phyloP scores from a whole-genome alignment of 2,888 invertebrate genomes.

The Pegoplata infirma region DNA sequence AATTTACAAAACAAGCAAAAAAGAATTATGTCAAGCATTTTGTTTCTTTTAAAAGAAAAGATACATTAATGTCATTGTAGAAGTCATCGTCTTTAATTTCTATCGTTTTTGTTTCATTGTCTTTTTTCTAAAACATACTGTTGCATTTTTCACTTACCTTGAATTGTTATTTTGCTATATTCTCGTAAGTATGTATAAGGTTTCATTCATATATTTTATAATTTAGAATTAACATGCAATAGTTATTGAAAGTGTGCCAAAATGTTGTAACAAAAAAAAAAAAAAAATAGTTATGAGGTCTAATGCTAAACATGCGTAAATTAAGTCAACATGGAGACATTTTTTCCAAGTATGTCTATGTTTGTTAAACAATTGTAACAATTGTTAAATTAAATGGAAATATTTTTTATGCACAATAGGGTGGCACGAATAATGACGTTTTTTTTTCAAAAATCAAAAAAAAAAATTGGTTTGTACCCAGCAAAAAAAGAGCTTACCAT shows the following conservation, averaged over 20 bases:
- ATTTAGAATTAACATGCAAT: background rate
- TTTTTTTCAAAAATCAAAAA: too few relatives aligned
- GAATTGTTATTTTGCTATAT: constrained; percentile 26
- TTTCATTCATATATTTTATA: constrained; percentile 25
- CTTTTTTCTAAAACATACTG: background rate
- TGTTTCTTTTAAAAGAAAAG: constrained; percentile 7
- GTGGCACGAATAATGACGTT: too few relatives aligned
- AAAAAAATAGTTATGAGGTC: constrained; percentile 1
- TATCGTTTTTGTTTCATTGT: too few relatives aligned
- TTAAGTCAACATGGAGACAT: background rate
- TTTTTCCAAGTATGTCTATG: background rate
- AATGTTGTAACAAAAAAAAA: constrained; percentile 26
- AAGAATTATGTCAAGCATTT: constrained; percentile 45
- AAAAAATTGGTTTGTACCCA: too few relatives aligned
- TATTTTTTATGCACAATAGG: too few relatives aligned
- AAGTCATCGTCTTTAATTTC: constrained; percentile 29
- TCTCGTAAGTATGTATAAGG: constrained; percentile 57
- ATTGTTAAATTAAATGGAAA: background rate
- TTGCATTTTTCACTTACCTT: constrained; percentile 53
- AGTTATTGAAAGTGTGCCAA: constrained; percentile 59
- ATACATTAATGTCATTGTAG: constrained; percentile 44
- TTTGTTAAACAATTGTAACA: background rate
- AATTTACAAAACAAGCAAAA: background rate
- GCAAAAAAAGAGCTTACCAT: too few relatives aligned
- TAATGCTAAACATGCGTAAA: constrained; percentile 40